A percentile compares a stretch with the other conserved stretches of the same genome.
phyloP scores from a whole-genome alignment of 2,113 vertebrate species.

The Grammatotria lemairii region DNA sequence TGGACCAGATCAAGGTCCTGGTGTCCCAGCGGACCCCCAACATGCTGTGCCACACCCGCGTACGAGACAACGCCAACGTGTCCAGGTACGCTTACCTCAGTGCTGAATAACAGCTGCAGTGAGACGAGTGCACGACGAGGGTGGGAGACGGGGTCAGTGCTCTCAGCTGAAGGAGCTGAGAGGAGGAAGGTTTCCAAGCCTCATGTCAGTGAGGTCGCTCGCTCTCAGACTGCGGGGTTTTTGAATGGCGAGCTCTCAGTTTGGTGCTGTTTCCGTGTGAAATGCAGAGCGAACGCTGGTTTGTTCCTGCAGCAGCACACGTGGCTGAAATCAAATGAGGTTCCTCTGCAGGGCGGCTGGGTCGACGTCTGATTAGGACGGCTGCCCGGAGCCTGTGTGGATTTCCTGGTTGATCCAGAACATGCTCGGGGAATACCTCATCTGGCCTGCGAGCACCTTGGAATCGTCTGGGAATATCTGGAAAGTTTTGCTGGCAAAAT shows the following conservation, averaged over 20 bases:
- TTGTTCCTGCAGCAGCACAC: background rate
- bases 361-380: background rate
- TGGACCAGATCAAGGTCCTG: constrained; percentile 95
- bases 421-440: background rate
- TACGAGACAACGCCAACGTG: constrained; percentile 87
- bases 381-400: background rate
- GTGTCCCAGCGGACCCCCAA: constrained; percentile 87
- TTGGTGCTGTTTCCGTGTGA: background rate
- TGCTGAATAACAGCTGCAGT: background rate
- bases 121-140: background rate
- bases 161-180: background rate
- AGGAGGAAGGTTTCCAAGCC: background rate
- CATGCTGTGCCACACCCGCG: constrained; percentile 85
- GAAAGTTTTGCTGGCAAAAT: background rate
- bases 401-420: background rate
- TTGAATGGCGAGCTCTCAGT: background rate
- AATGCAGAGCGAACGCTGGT: background rate
- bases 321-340: background rate
- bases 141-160: background rate
- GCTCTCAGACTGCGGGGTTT: accelerated
- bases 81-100: constrained; percentile 70
- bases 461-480: background rate
- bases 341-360: background rate
- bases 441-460: background rate
- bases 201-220: background rate